Base-by-base conservation (phyloP, 2,113 vertebrate genomes). In the Caretta caretta region DNA sequence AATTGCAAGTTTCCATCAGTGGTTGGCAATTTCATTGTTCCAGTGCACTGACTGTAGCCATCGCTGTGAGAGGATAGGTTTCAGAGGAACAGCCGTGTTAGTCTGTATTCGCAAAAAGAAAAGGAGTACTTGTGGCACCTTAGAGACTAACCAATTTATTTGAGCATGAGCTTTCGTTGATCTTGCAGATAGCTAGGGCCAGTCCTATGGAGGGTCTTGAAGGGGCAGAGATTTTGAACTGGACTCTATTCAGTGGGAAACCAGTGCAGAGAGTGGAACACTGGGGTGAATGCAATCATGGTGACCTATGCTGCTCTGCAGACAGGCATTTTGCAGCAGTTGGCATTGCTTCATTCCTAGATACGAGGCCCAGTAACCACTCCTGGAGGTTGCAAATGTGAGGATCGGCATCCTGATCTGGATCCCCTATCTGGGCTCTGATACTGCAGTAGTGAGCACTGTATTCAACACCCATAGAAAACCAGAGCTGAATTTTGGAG, bases 221-320 rank as follows among this genome's bases (percentile, higher is more conserved):
- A 42, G 38, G 69, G 72, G n/a, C 11, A 76, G 42, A 75, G 72
- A 25, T 12, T 10, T 46, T 76, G 72, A 25, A 27, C 75, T 14
- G 42, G 72, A 46, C 38, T 76, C 72, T 25, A 31, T 8, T 46
- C 1, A 6, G 25, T 27, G 6, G 22, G 7, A 6, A 25, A 31
- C 38, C 72, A 83, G 81, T 4, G 35, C 59, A 48, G 53, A 35
- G 17, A 48, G 11, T 17, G 78, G 20, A 12, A 2, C 5, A 22
- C 31, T n/a, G 19, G n/a, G 24, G 78, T 56, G 48, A 65, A 51
- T 0, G 0, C 50, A 50, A 69, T 86, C 57, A 20, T 0, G 0
- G 59, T 31, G n/a, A 46, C 20, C 72, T 22, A 46, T 24, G 38
- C 38, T 25, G 22, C 10, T 25, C 35, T 10, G 38, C 42, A 25